Conservation (phyloP, 2,888 invertebrate species). For the Leptura quadrifasciata region DNA sequence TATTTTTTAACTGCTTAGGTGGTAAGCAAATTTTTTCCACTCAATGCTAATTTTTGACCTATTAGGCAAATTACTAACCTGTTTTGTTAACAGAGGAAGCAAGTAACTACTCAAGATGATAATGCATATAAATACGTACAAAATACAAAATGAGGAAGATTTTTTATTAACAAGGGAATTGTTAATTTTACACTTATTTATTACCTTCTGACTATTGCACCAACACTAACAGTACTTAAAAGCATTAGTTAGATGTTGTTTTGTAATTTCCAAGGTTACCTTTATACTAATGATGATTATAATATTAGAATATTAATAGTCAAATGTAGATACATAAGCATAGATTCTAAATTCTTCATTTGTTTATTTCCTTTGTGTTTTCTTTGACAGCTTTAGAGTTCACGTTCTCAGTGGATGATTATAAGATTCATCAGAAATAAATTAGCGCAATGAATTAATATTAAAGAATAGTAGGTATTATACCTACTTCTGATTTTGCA, state of each 20-base stretch:
- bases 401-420: background rate
- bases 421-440: too few species aligned
- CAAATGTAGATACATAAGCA: background rate
- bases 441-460: too few species aligned
- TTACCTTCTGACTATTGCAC: slow-evolving; percentile 21
- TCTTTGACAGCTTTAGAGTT: background rate
- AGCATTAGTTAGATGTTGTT: slow-evolving; percentile 10
- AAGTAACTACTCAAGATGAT: too few species aligned
- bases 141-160: too few species aligned
- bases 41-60: too few species aligned
- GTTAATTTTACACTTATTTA: background rate
- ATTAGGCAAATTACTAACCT: background rate
- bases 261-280: slow-evolving; percentile 28
- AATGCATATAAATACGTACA: too few species aligned
- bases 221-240: slow-evolving; percentile 25
- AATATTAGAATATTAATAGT: slow-evolving; percentile 17
- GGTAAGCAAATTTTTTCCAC: too few species aligned
- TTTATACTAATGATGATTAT: slow-evolving; percentile 11
- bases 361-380: background rate
- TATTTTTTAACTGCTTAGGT: too few species aligned
- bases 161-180: background rate
- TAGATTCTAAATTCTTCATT: too few species aligned
- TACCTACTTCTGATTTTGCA: too few species aligned
- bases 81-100: too few species aligned
- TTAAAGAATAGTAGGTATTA: too few species aligned